Evolutionary conservation across 2,888 invertebrate genomes (phyloP).

Genomic region (Callimorpha dominula): DNA sequence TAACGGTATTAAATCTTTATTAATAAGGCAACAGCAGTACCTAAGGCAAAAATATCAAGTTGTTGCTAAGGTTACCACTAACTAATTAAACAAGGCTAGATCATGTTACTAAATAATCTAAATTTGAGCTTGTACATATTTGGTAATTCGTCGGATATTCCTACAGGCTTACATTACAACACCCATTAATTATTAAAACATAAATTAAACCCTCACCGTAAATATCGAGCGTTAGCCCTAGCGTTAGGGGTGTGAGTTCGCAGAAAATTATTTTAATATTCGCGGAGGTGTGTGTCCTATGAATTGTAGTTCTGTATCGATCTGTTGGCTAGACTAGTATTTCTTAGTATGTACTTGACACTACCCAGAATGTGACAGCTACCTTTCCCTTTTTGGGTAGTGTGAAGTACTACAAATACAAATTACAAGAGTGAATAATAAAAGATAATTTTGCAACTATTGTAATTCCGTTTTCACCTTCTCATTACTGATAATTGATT

Average conservation of each 20-base stretch:
- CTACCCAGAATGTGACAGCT: background rate
- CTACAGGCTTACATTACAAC: constrained; percentile 10
- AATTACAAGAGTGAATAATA: too few relatives aligned
- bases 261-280: background rate
- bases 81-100: background rate
- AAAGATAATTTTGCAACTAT: too few relatives aligned
- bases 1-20: too few relatives aligned
- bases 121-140: background rate
- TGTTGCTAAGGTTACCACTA: background rate
- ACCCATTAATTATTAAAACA: constrained; percentile 39
- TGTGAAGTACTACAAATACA: too few relatives aligned
- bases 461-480: background rate
- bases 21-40: too few relatives aligned
- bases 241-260: constrained; percentile 22
- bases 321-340: background rate
- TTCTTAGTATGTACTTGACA: background rate
- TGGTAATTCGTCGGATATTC: background rate
- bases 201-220: constrained; percentile 28
- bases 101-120: background rate
- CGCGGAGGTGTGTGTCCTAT: background rate
- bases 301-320: background rate
- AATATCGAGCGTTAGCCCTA: constrained; percentile 25
- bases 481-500: background rate
- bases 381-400: too few relatives aligned
- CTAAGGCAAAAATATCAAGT: background rate